phyloP scores from a whole-genome alignment of 1,140 invertebrate genomes.

The Hypothenemus hampei region DNA sequence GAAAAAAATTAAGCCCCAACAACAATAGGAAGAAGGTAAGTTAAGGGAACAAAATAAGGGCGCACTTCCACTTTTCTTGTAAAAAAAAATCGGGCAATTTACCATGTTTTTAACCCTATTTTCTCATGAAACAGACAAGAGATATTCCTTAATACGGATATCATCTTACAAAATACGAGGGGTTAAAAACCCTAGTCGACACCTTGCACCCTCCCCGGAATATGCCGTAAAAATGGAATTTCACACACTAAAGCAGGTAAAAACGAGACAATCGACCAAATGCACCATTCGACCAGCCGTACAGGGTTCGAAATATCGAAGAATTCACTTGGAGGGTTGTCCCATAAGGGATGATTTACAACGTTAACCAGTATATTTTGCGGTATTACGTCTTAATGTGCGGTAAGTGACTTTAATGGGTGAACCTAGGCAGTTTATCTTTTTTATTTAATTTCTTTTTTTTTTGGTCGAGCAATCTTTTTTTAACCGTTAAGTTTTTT shows the following conservation, averaged over 20 bases:
- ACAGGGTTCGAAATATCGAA: no score
- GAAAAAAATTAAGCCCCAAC: constrained; percentile 23
- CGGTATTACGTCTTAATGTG: constrained; percentile 35
- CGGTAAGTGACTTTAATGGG: constrained; percentile 22
- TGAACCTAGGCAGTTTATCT: no score
- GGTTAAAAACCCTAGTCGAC: constrained; percentile 27
- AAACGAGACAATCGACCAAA: neutral
- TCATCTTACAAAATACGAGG: constrained; percentile 33
- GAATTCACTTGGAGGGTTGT: neutral
- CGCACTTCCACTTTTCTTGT: neutral
- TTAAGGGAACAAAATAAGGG: neutral
- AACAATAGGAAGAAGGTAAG: constrained; percentile 13
- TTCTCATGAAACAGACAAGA: constrained; percentile 31
- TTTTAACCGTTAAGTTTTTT: constrained; percentile 1
- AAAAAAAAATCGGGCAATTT: constrained; percentile 36
- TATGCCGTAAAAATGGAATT: constrained; percentile 32
- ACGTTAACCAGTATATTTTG: constrained; percentile 30
- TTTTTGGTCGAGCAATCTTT: no score
- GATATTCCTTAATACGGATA: constrained; percentile 32
- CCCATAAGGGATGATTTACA: constrained; percentile 24
- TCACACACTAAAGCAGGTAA: constrained; percentile 33
- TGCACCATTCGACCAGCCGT: neutral
- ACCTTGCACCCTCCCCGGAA: constrained; percentile 24
- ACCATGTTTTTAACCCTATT: constrained; percentile 31
- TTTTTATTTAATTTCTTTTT: no score